Percentiles rank a stretch among this genome's conserved stretches.
phyloP scores from a whole-genome alignment of 30 jellyfish, hydroid and myxozoan species.

The Cassiopea andromeda region DNA sequence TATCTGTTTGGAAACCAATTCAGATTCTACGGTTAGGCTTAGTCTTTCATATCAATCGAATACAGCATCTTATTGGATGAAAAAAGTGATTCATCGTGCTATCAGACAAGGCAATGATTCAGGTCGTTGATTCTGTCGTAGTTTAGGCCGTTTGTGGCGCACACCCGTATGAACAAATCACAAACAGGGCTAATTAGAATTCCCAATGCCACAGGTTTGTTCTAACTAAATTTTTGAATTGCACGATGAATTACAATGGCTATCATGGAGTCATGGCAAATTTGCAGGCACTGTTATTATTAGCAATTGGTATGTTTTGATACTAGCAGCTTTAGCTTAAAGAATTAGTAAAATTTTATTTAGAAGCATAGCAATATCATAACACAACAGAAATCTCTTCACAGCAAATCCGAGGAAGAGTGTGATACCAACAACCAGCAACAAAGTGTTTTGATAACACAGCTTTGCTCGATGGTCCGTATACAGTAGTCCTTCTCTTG shows the following conservation, averaged over 20 bases:
- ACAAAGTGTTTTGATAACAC: no score
- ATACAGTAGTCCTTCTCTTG: no score
- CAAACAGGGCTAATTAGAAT: not conserved
- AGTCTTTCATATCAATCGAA: not conserved
- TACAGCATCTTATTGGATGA: not conserved
- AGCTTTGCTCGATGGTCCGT: no score
- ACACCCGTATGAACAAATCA: constrained; percentile 20
- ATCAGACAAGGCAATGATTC: not conserved
- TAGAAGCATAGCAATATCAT: no score
- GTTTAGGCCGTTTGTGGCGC: not conserved
- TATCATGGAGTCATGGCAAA: not conserved
- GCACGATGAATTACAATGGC: not conserved
- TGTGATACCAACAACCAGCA: no score
- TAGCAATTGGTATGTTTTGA: no score
- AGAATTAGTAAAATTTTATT: no score
- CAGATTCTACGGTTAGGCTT: not conserved
- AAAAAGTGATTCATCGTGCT: not conserved
- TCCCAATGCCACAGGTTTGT: not conserved
- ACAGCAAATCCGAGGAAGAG: no score
- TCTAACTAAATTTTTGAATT: not conserved
- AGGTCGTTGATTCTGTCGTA: not conserved
- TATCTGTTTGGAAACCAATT: no score
- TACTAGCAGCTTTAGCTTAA: no score
- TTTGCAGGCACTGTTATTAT: not conserved
- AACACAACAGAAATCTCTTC: no score